Conservation (phyloP, 2,113 vertebrate species). For the Ctenomys sociabilis region DNA sequence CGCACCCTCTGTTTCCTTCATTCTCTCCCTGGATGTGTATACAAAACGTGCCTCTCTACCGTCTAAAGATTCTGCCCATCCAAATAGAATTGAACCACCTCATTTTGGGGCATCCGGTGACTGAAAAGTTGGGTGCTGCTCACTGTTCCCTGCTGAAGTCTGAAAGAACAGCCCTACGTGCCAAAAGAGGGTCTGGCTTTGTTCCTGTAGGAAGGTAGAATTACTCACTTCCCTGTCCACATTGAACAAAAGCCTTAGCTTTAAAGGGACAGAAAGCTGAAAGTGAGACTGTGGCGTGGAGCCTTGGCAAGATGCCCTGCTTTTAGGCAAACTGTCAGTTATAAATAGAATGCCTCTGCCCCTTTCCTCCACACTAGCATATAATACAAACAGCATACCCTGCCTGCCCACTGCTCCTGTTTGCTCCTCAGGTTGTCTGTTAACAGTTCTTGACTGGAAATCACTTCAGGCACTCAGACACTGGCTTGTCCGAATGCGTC, state of each 20-base stretch:
- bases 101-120: not conserved
- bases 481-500: not conserved
- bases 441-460: conserved; percentile 37
- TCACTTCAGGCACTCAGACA: not conserved
- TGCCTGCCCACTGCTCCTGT: not conserved
- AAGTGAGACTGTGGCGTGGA: not conserved
- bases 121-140: not conserved
- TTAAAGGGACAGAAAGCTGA: not conserved
- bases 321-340: conserved; percentile 12
- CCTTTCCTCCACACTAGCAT: not conserved
- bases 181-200: not conserved
- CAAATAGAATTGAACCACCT: not conserved
- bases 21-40: not conserved
- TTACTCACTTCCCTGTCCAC: not conserved
- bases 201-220: not conserved
- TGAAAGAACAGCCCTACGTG: not conserved
- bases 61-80: not conserved
- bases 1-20: too few relatives aligned
- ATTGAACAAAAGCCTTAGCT: not conserved
- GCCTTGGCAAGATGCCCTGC: not conserved
- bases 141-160: not conserved
- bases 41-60: not conserved
- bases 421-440: not conserved
- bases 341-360: conserved; percentile 14
- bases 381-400: not conserved